A percentile compares a stretch with the other conserved stretches of the same genome.
Evolutionary conservation across 2,113 vertebrate species (phyloP).

Genomic region (Aldabrachelys gigantea): DNA sequence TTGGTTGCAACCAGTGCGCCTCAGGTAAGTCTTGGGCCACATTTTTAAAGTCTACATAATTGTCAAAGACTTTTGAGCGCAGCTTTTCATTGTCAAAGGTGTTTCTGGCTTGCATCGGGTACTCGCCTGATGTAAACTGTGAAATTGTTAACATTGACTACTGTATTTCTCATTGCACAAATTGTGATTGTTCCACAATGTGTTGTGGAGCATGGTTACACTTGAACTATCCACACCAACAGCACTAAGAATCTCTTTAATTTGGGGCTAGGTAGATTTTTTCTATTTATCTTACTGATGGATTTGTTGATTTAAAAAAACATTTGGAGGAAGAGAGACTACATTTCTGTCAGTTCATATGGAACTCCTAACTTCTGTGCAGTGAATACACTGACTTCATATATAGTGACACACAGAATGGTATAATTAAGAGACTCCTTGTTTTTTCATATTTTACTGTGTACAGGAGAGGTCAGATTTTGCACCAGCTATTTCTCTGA

Average conservation of each 20-base stretch:
- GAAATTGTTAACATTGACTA: background rate
- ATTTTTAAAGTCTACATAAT: background rate
- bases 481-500: background rate
- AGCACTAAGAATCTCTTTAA: background rate
- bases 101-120: background rate
- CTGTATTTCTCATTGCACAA: background rate
- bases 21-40: slow-evolving; percentile 80
- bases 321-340: background rate
- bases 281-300: background rate
- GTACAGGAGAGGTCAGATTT: background rate
- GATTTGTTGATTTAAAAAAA: background rate
- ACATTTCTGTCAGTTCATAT: background rate
- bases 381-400: background rate
- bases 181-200: background rate
- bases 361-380: background rate
- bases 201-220: background rate
- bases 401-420: background rate
- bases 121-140: background rate
- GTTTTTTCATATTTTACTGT: background rate
- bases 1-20: slow-evolving; percentile 96
- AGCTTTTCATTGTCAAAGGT: background rate
- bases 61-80: background rate
- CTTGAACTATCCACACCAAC: background rate
- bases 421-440: background rate
- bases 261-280: background rate